These are phyloP conservation scores for Tethea ocularis DNA, from an alignment of 2,888 invertebrate genomes.

Conservation along the genomic window DNA sequence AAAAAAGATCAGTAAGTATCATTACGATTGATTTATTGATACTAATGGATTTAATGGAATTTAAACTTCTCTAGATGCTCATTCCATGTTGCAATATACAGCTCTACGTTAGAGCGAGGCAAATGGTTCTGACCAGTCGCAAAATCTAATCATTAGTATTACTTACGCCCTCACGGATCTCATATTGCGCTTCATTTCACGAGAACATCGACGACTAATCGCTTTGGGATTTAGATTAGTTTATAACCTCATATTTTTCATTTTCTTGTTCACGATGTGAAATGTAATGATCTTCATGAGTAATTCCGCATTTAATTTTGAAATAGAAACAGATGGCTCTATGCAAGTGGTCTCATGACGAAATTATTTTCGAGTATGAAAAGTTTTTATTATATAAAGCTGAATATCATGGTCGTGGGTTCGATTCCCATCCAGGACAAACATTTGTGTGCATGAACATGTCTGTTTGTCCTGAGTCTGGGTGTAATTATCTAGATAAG, in stretches of 20 bases:
- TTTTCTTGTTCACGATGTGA: not conserved
- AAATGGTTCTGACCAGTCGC: constrained; percentile 63
- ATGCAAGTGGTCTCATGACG: not conserved
- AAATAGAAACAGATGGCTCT: not conserved
- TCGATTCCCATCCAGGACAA: too few relatives aligned
- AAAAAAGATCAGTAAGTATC: not conserved
- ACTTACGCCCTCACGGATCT: constrained; percentile 67
- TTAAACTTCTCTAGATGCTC: not conserved
- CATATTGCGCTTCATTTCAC: constrained; percentile 79
- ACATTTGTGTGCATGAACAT: too few relatives aligned
- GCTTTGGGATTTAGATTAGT: constrained; percentile 23
- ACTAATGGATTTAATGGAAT: not conserved
- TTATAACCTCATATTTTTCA: not conserved
- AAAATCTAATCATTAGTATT: constrained; percentile 80
- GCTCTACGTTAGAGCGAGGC: constrained; percentile 45
- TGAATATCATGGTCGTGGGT: not conserved
- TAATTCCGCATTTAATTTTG: not conserved
- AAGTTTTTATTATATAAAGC: not conserved
- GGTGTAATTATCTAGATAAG: too few relatives aligned
- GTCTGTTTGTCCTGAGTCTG: too few relatives aligned
- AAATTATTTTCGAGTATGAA: not conserved
- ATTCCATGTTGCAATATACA: constrained; percentile 20
- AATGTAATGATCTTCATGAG: not conserved
- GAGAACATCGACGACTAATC: constrained; percentile 58
- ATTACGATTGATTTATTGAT: too few relatives aligned